These are phyloP conservation scores for Mesitornis unicolor DNA, from an alignment of 2,113 vertebrate genomes.

Conservation along the genomic window DNA sequence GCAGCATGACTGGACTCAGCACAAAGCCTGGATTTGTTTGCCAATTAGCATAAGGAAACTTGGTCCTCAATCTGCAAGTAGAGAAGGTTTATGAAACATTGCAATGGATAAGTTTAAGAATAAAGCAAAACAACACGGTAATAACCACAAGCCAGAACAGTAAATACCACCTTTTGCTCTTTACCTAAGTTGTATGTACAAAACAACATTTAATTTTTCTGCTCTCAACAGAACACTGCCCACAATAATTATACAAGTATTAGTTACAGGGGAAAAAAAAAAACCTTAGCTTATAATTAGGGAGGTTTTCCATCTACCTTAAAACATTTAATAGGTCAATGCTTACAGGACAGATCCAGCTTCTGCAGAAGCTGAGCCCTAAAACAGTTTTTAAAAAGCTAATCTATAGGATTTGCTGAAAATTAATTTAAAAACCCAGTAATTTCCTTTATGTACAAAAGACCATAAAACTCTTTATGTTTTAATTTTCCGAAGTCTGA, in stretches of 20 bases:
- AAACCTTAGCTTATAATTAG: not conserved
- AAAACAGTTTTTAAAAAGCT: not conserved
- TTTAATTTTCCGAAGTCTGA: not conserved
- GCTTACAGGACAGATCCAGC: not conserved
- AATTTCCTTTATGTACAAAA: not conserved
- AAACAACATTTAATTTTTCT: not conserved
- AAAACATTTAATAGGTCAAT: not conserved
- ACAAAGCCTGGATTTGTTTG: slow-evolving; percentile 89
- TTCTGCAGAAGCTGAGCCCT: not conserved
- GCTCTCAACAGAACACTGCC: not conserved
- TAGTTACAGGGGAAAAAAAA: not conserved
- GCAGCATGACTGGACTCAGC: slow-evolving; percentile 88
- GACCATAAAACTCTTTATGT: not conserved
- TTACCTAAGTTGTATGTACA: not conserved
- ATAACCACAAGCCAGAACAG: not conserved
- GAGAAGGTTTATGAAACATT: slow-evolving; percentile 40
- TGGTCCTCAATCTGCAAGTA: slow-evolving; percentile 83
- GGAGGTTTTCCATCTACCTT: not conserved
- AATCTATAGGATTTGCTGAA: not conserved
- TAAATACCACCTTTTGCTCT: not conserved
- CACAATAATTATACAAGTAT: not conserved
- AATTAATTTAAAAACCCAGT: fast-evolving
- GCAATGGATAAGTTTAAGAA: not conserved
- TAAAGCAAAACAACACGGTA: not conserved
- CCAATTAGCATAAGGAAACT: slow-evolving; percentile 75